Base-by-base conservation (phyloP, 1,140 invertebrate species). In the Euschistus heros region DNA sequence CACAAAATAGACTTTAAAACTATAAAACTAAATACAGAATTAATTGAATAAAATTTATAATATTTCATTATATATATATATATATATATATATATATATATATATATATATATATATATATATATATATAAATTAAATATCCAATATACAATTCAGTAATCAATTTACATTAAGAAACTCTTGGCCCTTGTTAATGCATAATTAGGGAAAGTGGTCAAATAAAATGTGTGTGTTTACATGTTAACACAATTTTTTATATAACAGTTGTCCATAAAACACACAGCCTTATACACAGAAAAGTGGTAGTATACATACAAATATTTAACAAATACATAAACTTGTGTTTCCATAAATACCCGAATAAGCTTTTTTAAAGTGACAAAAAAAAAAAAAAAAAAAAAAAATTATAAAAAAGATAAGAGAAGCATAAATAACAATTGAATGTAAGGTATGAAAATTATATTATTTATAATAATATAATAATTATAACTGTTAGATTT, bases 11-110 rank as follows among this genome's bases (percentile, higher is more conserved):
- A 57, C 54, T 57, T 57, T 57, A 57, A 57, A 57, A 57, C 26
- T 57, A 57, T 57, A 57, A 57, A 57, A 57, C 24, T 57, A 57
- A 57, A 57, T 57, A 57, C 54, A 57, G 54, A 57, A 57, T 57
- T 57, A 57, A 57, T 57, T 24, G 54, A 57, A 57, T 57, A 57
- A 57, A 57, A 57, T 57, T 57, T 24, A 55, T 55, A 55, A 55
- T 55, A 55, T 20, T 4, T 20, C 20, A n/a, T 62, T 62, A 44
- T 62, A 44, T 62, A n/a, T 42, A 61, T 61, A 61, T 61, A 37
- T 37, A 61, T 61, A 33, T 37, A 61, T 30, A 33, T 37, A 33
- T 37, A 15, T 33, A 52, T 18, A 52, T 37, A 14, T 61, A n/a
- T 61, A 33, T 61, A 37, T 61, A n/a, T 42, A 61, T 61, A 61